Evolutionary conservation across 92 coral and sea anemone species (phyloP).

Genomic region (Blastomussa wellsi): DNA sequence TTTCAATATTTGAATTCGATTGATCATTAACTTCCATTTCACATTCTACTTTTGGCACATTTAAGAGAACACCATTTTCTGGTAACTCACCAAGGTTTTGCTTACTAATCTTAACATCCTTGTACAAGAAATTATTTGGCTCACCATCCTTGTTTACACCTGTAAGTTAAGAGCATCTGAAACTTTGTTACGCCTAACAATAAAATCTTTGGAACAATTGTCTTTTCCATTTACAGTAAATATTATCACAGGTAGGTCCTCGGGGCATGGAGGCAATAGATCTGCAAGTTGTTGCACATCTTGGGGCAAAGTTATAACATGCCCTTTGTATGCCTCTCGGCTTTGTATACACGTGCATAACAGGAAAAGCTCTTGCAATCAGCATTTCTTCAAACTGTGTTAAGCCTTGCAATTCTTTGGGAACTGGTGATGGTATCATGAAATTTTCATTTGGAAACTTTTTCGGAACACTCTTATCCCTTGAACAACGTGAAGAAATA

Average conservation of each 20-base stretch:
- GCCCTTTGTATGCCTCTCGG: too few relatives aligned
- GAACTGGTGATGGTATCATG: slow-evolving; percentile 68
- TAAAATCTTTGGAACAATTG: slow-evolving; percentile 48
- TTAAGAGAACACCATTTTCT: slow-evolving; percentile 31
- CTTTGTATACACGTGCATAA: too few relatives aligned
- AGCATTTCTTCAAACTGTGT: too few relatives aligned
- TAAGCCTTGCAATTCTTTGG: slow-evolving; percentile 53
- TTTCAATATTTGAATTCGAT: slow-evolving; percentile 22
- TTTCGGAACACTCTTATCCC: slow-evolving; percentile 54
- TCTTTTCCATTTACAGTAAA: slow-evolving; percentile 52
- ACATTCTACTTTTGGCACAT: slow-evolving; percentile 51
- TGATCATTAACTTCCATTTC: neutral
- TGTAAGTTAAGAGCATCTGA: slow-evolving; percentile 46
- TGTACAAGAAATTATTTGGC: slow-evolving; percentile 52
- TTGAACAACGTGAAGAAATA: slow-evolving; percentile 45
- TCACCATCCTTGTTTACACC: slow-evolving; percentile 49
- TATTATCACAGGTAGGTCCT: slow-evolving; percentile 55
- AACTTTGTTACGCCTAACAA: slow-evolving; percentile 58
- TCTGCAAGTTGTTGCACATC: too few relatives aligned
- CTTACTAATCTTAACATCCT: slow-evolving; percentile 38
- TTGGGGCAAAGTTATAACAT: too few relatives aligned
- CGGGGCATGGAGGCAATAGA: slow-evolving; percentile 38
- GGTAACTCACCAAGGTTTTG: slow-evolving; percentile 30
- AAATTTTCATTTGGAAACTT: slow-evolving; percentile 57
- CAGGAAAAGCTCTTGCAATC: too few relatives aligned